Evolutionary conservation across 1,140 invertebrate genomes (phyloP), one percentile per base, ranked within the genome.

Genomic region (Macrosteles quadrilineatus): DNA sequence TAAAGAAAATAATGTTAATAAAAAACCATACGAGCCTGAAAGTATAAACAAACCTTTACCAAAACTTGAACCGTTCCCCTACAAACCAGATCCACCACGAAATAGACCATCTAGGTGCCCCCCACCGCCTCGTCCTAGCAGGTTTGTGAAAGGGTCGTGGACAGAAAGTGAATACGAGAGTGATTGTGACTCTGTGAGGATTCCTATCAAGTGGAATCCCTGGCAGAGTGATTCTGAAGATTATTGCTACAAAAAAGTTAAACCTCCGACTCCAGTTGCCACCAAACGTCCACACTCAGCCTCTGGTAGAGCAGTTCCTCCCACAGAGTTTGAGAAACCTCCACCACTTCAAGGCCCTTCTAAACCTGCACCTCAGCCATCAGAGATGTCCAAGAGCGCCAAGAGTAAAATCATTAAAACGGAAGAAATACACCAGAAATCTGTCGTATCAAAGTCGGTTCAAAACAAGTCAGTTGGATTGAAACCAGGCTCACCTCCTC

Each of bases 101-200:
- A 76, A 78, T 1, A 80, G 74, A 77, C 78, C 74, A 23, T 73
- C 36, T 70, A 78, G 73, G 59, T 76, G 73, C 71, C 75, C 43
- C 57, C 83, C 85, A 14, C 83, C 86, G 1, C 83, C 87, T 0
- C 80, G 83, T 21, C 87, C 88, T 9, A 83, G 83, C 0, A 90
- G 88, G 74, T 88, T 90, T 75, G 79, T 85, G 0, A 87, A 85
- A 74, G 84, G 85, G 23, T 82, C 82, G 43, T 82, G 86, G 70
- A 78, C 80, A 1, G 88, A 90, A 72, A 90, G 88, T 72, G 90
- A 91, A 72, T 91, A 91, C 74, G 89, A 91, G 77, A 90, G 88
- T 74, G 90, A 91, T 80, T 80, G 87, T 47, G 87, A 89, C 72
- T 77, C 79, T 62, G 71, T 77, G 0, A 77, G 77, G 67, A 85